Conservation (phyloP, 2,797 vertebrate species). For the Galagoides demidoff region DNA sequence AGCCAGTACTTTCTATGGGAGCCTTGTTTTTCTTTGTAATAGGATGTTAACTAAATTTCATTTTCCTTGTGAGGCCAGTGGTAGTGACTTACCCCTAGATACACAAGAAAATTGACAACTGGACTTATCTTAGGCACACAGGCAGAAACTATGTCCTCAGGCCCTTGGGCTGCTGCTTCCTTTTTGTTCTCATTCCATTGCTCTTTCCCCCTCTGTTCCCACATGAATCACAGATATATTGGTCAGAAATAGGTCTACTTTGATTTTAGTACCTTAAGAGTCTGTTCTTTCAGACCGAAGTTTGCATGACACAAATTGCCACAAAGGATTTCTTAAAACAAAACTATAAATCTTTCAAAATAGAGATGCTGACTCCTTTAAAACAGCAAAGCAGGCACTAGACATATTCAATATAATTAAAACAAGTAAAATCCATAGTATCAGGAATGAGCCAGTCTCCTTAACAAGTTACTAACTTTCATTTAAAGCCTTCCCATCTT, state of each 20-base stretch:
- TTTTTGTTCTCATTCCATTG: not conserved
- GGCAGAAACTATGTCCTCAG: not conserved
- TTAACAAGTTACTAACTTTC: constrained; percentile 75
- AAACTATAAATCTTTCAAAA: constrained; percentile 67
- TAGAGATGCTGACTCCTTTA: constrained; percentile 77
- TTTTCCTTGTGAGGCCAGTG: not conserved
- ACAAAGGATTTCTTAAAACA: constrained; percentile 65
- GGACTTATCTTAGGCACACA: not conserved
- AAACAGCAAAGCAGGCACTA: constrained; percentile 63
- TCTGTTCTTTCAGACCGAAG: constrained; percentile 60
- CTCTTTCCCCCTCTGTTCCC: not conserved
- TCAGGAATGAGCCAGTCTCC: constrained; percentile 73
- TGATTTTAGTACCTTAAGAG: constrained; percentile 53
- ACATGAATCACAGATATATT: not conserved
- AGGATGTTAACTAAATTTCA: not conserved
- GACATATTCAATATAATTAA: constrained; percentile 77
- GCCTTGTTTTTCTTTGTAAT: not conserved
- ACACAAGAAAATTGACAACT: not conserved
- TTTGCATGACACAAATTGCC: constrained; percentile 64
- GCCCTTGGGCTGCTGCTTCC: not conserved
- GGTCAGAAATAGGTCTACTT: not conserved
- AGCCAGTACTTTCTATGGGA: not conserved
- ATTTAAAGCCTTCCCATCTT: constrained; percentile 70
- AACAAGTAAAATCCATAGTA: constrained; percentile 74
- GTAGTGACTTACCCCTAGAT: fast-evolving